Conservation (phyloP, 2,888 invertebrate genomes). For the Parasteatoda lunata region DNA sequence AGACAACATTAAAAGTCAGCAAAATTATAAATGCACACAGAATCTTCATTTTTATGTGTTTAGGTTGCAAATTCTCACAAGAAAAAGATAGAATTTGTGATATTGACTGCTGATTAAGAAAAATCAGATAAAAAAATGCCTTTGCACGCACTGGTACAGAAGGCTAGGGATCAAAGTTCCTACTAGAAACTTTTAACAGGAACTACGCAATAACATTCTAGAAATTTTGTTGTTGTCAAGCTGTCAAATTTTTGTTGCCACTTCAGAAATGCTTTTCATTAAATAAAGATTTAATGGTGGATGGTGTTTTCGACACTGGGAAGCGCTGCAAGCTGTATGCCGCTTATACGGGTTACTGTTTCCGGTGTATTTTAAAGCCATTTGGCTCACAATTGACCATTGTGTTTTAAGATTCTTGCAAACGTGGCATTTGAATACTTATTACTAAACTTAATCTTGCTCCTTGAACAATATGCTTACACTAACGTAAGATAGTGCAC, state of each 20-base stretch:
- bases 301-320: too few relatives aligned
- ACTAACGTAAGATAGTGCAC: too few relatives aligned
- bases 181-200: not conserved
- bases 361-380: too few relatives aligned
- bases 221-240: slow-evolving; percentile 21
- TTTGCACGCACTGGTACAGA: slow-evolving; percentile 69
- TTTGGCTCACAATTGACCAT: too few relatives aligned
- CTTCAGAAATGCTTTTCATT: not conserved
- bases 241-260: slow-evolving; percentile 2
- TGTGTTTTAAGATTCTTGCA: too few relatives aligned
- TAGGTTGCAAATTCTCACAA: not conserved
- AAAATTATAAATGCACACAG: slow-evolving; percentile 21
- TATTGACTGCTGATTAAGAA: not conserved
- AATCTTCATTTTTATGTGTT: slow-evolving; percentile 20
- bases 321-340: too few relatives aligned
- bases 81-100: slow-evolving; percentile 16
- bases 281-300: not conserved
- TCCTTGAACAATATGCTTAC: too few relatives aligned
- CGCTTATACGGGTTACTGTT: too few relatives aligned
- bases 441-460: too few relatives aligned
- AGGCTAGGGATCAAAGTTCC: slow-evolving; percentile 57
- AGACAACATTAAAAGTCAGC: slow-evolving; percentile 14
- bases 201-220: slow-evolving; percentile 10
- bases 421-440: too few relatives aligned
- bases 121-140: slow-evolving; percentile 56